Conservation (phyloP, 2,113 vertebrate species). For the Dascyllus trimaculatus region DNA sequence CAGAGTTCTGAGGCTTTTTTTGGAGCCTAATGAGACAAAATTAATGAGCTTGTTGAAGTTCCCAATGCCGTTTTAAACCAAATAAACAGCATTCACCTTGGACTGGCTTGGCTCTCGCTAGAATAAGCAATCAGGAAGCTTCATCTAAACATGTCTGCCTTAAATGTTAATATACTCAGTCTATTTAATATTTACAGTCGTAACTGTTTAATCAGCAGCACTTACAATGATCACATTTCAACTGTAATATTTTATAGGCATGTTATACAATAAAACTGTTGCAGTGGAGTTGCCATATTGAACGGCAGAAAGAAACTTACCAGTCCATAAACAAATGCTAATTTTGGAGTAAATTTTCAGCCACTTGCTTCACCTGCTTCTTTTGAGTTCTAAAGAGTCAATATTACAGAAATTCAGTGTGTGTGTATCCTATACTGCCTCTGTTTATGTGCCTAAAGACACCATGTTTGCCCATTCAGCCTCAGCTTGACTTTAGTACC, state of each 20-base stretch:
- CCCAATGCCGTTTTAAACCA: conserved; percentile 48
- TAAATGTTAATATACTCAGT: conserved; percentile 31
- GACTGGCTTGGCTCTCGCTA: neutral
- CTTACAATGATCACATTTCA: conserved; percentile 22
- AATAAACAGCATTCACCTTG: conserved; percentile 55
- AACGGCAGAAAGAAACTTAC: too few species aligned
- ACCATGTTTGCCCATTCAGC: too few species aligned
- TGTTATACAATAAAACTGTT: neutral
- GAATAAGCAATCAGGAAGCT: conserved; percentile 22
- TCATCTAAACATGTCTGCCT: conserved; percentile 28
- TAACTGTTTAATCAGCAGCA: conserved; percentile 40
- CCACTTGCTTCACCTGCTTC: too few species aligned
- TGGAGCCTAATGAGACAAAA: conserved; percentile 40
- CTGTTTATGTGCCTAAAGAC: too few species aligned
- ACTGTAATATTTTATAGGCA: neutral
- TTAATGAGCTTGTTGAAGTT: conserved; percentile 52
- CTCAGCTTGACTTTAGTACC: too few species aligned
- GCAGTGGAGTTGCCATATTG: too few species aligned
- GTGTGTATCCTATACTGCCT: too few species aligned
- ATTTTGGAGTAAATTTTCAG: too few species aligned
- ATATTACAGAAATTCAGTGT: too few species aligned
- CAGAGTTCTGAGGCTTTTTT: conserved; percentile 11
- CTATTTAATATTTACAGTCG: conserved; percentile 13
- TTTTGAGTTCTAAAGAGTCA: too few species aligned
- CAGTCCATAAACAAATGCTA: too few species aligned